A percentile compares a stretch with the other conserved stretches of the same genome.
phyloP scores from a whole-genome alignment of 2,888 invertebrate species.

The Calameuta pallipes region DNA sequence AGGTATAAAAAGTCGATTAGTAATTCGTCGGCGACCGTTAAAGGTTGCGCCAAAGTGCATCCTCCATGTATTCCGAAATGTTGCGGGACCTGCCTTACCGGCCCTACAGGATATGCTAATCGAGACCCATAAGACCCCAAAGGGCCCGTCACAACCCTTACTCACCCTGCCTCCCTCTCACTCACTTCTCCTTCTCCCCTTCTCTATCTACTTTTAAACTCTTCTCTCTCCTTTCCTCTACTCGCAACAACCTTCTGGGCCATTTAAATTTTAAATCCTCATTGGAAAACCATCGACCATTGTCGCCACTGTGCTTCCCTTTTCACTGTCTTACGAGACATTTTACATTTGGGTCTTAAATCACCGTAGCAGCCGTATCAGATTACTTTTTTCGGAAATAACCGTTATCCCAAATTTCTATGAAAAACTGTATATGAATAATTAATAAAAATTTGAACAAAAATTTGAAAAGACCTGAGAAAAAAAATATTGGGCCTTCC shows the following conservation, averaged over 20 bases:
- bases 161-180: slow-evolving; percentile 7
- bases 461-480: not conserved
- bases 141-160: slow-evolving; percentile 21
- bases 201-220: slow-evolving; percentile 7
- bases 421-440: not conserved
- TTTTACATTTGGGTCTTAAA: not conserved
- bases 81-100: slow-evolving; percentile 60
- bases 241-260: slow-evolving; percentile 15
- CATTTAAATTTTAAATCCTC: slow-evolving; percentile 56
- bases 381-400: not conserved
- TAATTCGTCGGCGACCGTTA: slow-evolving; percentile 59
- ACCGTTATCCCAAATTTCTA: not conserved
- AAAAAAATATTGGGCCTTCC: not conserved
- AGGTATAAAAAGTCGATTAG: slow-evolving; percentile 47
- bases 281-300: slow-evolving; percentile 34
- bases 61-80: slow-evolving; percentile 42
- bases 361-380: not conserved
- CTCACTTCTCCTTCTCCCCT: slow-evolving; percentile 11
- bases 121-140: slow-evolving; percentile 33
- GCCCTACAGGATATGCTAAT: slow-evolving; percentile 64
- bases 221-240: slow-evolving; percentile 13
- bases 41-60: slow-evolving; percentile 40
- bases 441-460: not conserved
- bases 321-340: not conserved
- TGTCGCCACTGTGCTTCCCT: not conserved